Conservation (phyloP, 2,797 vertebrate genomes). For the Megalops cyprinoides region DNA sequence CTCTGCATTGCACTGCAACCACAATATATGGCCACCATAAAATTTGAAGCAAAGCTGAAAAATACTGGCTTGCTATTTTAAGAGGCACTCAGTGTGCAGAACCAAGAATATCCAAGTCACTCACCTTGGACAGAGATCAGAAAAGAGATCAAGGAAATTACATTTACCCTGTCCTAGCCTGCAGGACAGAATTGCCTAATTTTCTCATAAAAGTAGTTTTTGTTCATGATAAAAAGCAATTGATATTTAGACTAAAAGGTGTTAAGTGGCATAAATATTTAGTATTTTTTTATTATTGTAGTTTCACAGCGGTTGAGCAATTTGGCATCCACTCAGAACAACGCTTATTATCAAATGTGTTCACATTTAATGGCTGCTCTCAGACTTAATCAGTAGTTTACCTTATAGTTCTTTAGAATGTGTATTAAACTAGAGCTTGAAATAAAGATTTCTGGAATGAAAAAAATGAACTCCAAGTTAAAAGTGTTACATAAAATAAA, state of each 20-base stretch:
- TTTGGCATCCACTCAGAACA: not conserved
- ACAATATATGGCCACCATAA: not conserved
- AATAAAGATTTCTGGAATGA: too few relatives aligned
- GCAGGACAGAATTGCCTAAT: not conserved
- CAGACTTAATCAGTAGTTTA: too few relatives aligned
- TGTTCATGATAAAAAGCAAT: not conserved
- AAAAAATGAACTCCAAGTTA: not conserved
- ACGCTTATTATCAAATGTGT: not conserved
- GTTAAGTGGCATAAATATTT: not conserved
- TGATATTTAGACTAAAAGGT: not conserved
- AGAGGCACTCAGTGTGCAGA: not conserved
- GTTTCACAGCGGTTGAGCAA: not conserved
- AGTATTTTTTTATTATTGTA: not conserved
- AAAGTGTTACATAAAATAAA: not conserved
- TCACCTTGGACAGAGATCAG: conserved; percentile 17
- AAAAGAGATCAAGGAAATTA: conserved; percentile 23
- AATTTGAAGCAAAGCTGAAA: not conserved
- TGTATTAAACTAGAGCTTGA: too few relatives aligned
- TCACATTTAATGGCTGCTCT: too few relatives aligned
- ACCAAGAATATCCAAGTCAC: not conserved
- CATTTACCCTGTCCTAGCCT: not conserved
- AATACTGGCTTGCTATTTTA: conserved; percentile 13
- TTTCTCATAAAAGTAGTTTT: not conserved
- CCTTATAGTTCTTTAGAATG: too few relatives aligned
- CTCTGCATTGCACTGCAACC: conserved; percentile 5